Conservation (phyloP, 2,113 vertebrate species). For the Bujurquina vittata region DNA sequence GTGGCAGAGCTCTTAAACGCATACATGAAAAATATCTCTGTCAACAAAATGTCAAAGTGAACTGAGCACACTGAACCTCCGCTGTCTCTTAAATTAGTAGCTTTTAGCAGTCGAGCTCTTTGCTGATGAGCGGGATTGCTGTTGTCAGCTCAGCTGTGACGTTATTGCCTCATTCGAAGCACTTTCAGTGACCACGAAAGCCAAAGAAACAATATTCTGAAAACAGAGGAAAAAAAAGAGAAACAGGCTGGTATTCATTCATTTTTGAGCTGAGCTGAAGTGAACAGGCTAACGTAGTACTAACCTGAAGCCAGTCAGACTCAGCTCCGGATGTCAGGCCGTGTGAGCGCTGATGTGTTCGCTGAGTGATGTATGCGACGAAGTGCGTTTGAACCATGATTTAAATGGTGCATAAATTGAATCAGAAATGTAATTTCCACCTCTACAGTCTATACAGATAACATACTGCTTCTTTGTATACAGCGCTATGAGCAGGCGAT, state of each 20-base stretch:
- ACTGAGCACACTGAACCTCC: neutral
- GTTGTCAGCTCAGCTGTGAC: neutral
- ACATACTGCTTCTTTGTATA: slow-evolving; percentile 2
- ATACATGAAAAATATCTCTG: neutral
- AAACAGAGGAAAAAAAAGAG: slow-evolving; percentile 15
- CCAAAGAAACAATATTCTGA: slow-evolving; percentile 12
- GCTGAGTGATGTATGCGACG: neutral
- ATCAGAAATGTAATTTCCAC: neutral
- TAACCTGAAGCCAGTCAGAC: neutral
- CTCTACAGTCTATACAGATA: neutral
- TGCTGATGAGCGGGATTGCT: neutral
- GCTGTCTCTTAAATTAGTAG: slow-evolving; percentile 1
- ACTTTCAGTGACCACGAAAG: slow-evolving; percentile 10
- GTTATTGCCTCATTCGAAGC: neutral
- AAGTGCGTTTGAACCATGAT: slow-evolving; percentile 5
- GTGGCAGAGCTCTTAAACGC: neutral
- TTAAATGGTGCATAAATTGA: slow-evolving; percentile 1
- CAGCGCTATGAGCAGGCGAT: slow-evolving; percentile 8
- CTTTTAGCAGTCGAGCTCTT: neutral
- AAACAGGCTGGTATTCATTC: slow-evolving; percentile 2
- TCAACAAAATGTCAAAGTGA: neutral
- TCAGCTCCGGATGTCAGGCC: neutral
- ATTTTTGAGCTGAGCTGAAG: neutral
- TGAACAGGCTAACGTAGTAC: neutral
- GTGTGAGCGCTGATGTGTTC: neutral